Evolutionary conservation across 92 coral and sea anemone genomes (phyloP), one percentile per base, ranked within the genome.

Genomic region (Porites lobata): DNA sequence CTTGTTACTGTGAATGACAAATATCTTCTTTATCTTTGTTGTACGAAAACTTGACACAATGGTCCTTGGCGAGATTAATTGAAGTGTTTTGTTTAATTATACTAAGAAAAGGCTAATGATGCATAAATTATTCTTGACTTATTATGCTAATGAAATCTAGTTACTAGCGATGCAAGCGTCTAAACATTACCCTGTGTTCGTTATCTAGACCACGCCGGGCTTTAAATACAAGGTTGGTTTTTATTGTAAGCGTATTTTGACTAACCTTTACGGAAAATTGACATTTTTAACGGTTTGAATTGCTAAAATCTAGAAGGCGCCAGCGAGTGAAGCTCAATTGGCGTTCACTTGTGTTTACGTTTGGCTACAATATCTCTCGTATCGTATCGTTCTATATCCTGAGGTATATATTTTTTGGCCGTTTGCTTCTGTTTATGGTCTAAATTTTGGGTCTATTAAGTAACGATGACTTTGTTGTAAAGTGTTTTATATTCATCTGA

Each of bases 71-170:
- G 54, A 12, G 58, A 67, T 67, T 19, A 56, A 56, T 56, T 78
- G 56, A n/a, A 21, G 71, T 29, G 47, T 78, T 58, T 83, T 83
- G 87, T 83, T 73, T 62, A 47, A 65, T 62, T 21, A 62, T 19
- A 43, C 72, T 83, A 47, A 22, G 6, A 81, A 54, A 83, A 82
- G 69, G 62, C 14, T 62, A 80, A 72, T 10, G 11, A 11, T 47
- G 79, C 87, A 83, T 83, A 83, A 83, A 72, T 83, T 83, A 71
- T 65, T 61, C 59, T 83, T 70, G 70, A 50, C 12, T 72, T 72
- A 72, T 83, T 72, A 72, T 83, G 87, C 51, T 72, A 83, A 72
- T 73, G 22, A 53, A 17, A 13, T 78, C 83, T 52, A 70, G 72
- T 63, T 19, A 17, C 61, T 56, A 74, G 62, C 13, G 63, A 12